A percentile compares a stretch with the other conserved stretches of the same genome.
These are phyloP conservation scores for Microctonus brassicae DNA, from an alignment of 2,888 invertebrate species.

Conservation along the genomic window DNA sequence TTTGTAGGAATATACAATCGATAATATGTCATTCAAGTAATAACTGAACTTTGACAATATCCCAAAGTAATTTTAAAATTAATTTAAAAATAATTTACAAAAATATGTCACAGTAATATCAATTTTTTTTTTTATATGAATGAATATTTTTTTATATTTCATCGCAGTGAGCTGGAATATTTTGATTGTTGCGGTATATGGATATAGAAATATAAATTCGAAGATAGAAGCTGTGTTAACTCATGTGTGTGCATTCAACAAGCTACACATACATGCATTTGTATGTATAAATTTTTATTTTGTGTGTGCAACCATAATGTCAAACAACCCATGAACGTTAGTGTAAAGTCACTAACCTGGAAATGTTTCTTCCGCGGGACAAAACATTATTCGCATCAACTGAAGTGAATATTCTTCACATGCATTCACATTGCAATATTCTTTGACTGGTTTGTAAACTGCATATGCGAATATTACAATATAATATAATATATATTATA, in stretches of 20 bases:
- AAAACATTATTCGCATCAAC: conserved; percentile 29
- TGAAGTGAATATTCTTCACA: conserved; percentile 21
- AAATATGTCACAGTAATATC: too few relatives aligned
- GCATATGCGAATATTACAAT: conserved; percentile 12
- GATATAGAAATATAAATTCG: neutral
- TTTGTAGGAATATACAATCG: neutral
- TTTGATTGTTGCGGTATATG: neutral
- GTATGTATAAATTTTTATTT: neutral
- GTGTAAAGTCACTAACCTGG: conserved; percentile 9
- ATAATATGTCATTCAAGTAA: neutral
- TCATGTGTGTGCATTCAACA: neutral
- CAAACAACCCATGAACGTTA: conserved; percentile 3
- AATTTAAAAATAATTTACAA: neutral
- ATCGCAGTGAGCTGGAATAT: neutral
- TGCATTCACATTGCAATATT: neutral
- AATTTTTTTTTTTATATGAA: too few relatives aligned
- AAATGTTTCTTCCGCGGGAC: conserved; percentile 14
- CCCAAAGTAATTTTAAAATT: neutral
- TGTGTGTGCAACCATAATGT: neutral
- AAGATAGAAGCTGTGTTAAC: neutral
- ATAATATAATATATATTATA: neutral
- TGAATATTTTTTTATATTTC: neutral
- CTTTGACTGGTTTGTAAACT: neutral
- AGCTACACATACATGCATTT: too few relatives aligned
- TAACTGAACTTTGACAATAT: neutral